These are phyloP conservation scores for Caenorhabditis imperialis DNA, from an alignment of 2,888 invertebrate species.

Conservation along the genomic window DNA sequence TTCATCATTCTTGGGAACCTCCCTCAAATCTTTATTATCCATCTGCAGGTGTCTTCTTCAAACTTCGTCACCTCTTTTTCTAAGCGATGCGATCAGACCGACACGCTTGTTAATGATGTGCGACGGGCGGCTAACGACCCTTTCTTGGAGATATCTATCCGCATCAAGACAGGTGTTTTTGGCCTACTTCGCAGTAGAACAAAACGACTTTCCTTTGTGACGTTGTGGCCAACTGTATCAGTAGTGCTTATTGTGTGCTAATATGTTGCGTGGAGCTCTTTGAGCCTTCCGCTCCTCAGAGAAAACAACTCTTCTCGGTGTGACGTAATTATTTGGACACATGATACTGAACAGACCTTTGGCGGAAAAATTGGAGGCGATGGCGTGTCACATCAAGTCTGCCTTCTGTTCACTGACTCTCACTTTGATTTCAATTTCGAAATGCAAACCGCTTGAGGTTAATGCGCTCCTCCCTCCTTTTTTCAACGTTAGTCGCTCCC, in stretches of 20 bases:
- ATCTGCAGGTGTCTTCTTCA: constrained; percentile 25
- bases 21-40: constrained; percentile 23
- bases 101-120: constrained; percentile 48
- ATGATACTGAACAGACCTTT: constrained; percentile 17
- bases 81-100: constrained; percentile 45
- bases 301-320: constrained; percentile 18
- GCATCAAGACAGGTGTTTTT: constrained; percentile 20
- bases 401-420: constrained; percentile 6
- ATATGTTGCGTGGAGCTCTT: constrained; percentile 38
- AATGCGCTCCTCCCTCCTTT: constrained; percentile 1
- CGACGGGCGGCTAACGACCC: constrained; percentile 39
- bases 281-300: constrained; percentile 34
- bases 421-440: constrained; percentile 22
- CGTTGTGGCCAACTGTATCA: constrained; percentile 40
- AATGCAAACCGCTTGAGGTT: constrained; percentile 27
- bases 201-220: constrained; percentile 7
- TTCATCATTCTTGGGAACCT: constrained; percentile 25
- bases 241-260: constrained; percentile 32
- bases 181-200: not conserved
- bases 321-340: constrained; percentile 38
- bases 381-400: constrained; percentile 10
- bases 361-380: constrained; percentile 5
- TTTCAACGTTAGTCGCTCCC: constrained; percentile 7
- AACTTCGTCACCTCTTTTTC: constrained; percentile 32
- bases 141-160: constrained; percentile 10